These are phyloP conservation scores for Lepidochitona cinerea DNA, from an alignment of 2,888 invertebrate genomes.

Conservation along the genomic window DNA sequence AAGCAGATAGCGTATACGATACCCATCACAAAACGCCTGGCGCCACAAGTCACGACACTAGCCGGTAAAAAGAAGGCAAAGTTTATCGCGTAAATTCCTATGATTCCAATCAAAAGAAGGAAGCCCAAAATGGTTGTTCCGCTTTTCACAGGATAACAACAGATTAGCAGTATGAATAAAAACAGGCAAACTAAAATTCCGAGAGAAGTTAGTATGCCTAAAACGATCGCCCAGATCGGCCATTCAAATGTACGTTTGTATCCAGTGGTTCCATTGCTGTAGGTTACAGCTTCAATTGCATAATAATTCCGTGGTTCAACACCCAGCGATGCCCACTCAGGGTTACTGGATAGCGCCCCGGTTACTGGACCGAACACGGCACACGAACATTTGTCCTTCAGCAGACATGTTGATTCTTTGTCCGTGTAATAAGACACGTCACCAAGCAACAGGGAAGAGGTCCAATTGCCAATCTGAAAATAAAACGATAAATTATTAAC, in stretches of 20 bases:
- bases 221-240: conserved; percentile 61
- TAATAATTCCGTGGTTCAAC: conserved; percentile 50
- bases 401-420: neutral
- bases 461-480: conserved; percentile 37
- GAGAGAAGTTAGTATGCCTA: conserved; percentile 61
- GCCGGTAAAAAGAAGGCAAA: conserved; percentile 72
- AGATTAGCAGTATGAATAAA: conserved; percentile 67
- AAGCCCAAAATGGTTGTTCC: conserved; percentile 70
- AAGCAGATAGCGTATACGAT: conserved; percentile 71
- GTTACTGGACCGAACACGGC: neutral
- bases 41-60: conserved; percentile 67
- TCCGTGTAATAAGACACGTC: neutral
- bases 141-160: conserved; percentile 66
- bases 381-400: neutral
- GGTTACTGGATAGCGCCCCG: neutral
- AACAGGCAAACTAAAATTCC: conserved; percentile 68
- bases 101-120: conserved; percentile 70
- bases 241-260: conserved; percentile 40
- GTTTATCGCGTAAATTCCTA: conserved; percentile 71
- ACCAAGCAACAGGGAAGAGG: neutral
- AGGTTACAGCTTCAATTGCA: conserved; percentile 31
- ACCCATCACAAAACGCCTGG: conserved; percentile 70
- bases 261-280: conserved; percentile 22
- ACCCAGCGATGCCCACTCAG: neutral
- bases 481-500: conserved; percentile 2